These are phyloP conservation scores for Caenorhabditis elegans DNA, from an alignment of 1,140 invertebrate genomes.

Conservation along the genomic window DNA sequence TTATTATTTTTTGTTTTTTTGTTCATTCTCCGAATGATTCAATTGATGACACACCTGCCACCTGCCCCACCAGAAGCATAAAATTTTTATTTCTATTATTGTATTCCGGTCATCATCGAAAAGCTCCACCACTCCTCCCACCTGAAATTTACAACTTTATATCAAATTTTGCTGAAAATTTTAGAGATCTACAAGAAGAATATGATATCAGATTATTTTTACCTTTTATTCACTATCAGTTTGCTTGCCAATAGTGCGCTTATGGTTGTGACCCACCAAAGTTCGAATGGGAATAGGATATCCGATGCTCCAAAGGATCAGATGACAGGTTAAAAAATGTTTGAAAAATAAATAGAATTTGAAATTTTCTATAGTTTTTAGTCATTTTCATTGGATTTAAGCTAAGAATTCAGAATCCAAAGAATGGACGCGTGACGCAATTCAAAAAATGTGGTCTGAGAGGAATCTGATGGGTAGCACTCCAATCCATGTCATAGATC, in stretches of 20 bases:
- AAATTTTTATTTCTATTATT: conserved; percentile 6
- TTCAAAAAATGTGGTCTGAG: neutral
- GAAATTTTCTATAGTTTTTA: too few relatives aligned
- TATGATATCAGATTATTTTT: neutral
- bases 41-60: neutral
- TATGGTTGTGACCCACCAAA: neutral
- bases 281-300: neutral
- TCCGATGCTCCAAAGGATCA: neutral
- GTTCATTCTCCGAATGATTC: neutral
- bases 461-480: neutral
- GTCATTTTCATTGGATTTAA: too few relatives aligned
- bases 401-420: neutral
- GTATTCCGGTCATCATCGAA: too few relatives aligned
- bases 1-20: neutral
- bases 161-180: too few relatives aligned
- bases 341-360: too few relatives aligned
- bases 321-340: neutral
- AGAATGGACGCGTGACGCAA: neutral
- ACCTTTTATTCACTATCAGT: neutral
- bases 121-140: neutral
- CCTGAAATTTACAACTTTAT: too few relatives aligned
- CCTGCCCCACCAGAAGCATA: neutral
- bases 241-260: neutral
- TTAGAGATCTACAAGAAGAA: too few relatives aligned
- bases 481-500: neutral